These are phyloP conservation scores for Amiota communis DNA, from an alignment of 2,888 invertebrate species.

Conservation along the genomic window DNA sequence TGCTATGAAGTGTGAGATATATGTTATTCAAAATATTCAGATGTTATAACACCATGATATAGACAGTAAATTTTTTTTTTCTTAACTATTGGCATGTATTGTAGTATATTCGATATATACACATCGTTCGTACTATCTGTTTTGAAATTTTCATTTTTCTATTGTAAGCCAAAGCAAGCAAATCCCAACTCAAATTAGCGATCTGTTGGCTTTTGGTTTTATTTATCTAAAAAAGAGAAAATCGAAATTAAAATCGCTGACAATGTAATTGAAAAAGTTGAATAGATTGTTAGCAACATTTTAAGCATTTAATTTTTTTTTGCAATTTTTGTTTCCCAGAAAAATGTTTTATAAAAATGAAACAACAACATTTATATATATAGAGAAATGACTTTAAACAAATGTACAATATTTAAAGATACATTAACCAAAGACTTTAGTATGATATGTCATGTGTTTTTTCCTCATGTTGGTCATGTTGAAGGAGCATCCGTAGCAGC, in stretches of 20 bases:
- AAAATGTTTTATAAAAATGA: too few species aligned
- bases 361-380: too few species aligned
- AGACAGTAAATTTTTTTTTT: background rate
- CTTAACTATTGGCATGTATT: background rate
- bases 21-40: too few species aligned
- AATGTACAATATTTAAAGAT: too few species aligned
- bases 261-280: conserved; percentile 23
- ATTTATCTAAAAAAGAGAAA: background rate
- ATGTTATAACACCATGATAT: background rate
- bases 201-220: background rate
- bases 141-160: background rate
- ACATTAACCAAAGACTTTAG: too few species aligned
- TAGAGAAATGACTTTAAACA: too few species aligned
- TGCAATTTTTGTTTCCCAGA: too few species aligned
- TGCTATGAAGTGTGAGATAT: too few species aligned
- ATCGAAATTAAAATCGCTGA: background rate
- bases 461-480: too few species aligned
- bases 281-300: background rate
- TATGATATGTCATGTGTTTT: too few species aligned
- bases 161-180: conserved; percentile 7
- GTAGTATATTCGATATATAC: background rate
- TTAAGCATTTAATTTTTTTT: background rate
- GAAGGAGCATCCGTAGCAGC: background rate
- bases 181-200: conserved; percentile 27
- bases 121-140: background rate